Evolutionary conservation across 2,888 invertebrate species (phyloP).

Genomic region (Bugulina stolonifera): DNA sequence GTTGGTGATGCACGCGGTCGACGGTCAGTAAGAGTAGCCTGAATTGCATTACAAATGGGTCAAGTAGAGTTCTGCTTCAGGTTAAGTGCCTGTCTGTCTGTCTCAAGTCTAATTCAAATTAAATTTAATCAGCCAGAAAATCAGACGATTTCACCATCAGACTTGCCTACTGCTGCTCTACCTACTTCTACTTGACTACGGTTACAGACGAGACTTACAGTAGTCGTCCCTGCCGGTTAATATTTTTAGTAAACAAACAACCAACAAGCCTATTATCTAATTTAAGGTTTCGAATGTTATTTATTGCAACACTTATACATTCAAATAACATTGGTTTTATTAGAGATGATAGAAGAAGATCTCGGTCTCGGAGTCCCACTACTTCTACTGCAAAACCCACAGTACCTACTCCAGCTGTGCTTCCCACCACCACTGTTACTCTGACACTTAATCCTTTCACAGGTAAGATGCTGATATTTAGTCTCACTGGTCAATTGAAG

Average conservation of each 20-base stretch:
- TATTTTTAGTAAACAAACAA: background rate
- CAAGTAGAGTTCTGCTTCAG: no score
- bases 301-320: no score
- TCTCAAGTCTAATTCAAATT: no score
- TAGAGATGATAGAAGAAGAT: conserved; percentile 16
- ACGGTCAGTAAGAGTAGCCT: background rate
- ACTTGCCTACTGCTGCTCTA: no score
- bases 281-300: no score
- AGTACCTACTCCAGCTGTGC: background rate
- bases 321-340: background rate
- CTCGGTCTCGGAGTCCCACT: background rate
- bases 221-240: no score
- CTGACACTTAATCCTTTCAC: conserved; percentile 24
- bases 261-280: background rate
- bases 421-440: background rate
- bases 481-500: background rate
- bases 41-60: no score
- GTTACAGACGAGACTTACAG: no score
- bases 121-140: no score
- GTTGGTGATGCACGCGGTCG: conserved; percentile 1
- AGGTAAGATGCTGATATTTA: background rate
- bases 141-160: no score
- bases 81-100: no score
- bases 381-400: background rate
- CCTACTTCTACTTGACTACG: no score